Conservation (phyloP, 2,797 vertebrate genomes). For the Heliangelus exortis region DNA sequence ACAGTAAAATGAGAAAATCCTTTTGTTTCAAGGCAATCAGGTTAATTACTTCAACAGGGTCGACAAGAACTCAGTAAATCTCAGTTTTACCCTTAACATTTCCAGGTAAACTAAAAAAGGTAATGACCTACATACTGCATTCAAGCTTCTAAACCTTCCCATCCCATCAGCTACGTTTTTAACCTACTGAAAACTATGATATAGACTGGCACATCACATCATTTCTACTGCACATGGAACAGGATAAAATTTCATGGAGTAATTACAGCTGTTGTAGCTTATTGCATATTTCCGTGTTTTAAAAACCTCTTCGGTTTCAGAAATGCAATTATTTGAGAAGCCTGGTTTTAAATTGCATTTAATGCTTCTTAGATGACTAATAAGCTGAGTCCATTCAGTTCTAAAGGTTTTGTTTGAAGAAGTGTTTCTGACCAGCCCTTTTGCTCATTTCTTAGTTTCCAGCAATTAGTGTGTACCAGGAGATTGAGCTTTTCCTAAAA, state of each 20-base stretch:
- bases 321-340: not conserved
- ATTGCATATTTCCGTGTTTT: not conserved
- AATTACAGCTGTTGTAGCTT: not conserved
- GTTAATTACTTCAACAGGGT: slow-evolving; percentile 71
- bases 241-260: not conserved
- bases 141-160: not conserved
- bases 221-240: not conserved
- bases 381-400: not conserved
- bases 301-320: not conserved
- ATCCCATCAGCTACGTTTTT: not conserved
- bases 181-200: not conserved
- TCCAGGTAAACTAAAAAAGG: slow-evolving; percentile 40
- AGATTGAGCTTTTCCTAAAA: not conserved
- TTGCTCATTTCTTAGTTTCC: not conserved
- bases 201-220: not conserved
- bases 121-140: not conserved
- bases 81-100: slow-evolving; percentile 44
- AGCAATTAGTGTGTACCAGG: not conserved
- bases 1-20: slow-evolving; percentile 68
- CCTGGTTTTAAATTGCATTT: not conserved
- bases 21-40: slow-evolving; percentile 60
- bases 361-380: not conserved
- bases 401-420: not conserved
- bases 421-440: not conserved
- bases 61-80: slow-evolving; percentile 58